Percentiles rank a stretch among this genome's conserved stretches.
Evolutionary conservation across 2,113 vertebrate species (phyloP).

Genomic region (Tretioscincus oriximinensis): DNA sequence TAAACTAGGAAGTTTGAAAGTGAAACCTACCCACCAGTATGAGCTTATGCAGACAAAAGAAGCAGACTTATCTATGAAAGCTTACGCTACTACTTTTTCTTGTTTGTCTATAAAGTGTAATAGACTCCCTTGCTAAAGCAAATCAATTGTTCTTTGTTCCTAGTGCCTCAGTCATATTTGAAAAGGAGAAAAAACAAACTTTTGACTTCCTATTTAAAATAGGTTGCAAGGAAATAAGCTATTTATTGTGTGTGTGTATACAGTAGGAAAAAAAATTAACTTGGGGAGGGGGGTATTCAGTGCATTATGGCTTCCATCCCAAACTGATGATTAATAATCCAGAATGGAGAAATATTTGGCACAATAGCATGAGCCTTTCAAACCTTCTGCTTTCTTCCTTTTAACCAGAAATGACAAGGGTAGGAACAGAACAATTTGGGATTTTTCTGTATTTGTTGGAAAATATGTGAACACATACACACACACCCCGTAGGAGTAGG

Average conservation of each 20-base stretch:
- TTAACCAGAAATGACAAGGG: conserved; percentile 25
- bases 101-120: no score
- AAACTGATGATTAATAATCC: background rate
- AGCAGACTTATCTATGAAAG: no score
- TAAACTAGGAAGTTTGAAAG: no score
- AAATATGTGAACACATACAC: background rate
- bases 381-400: conserved; percentile 30
- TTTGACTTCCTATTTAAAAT: conserved; percentile 17
- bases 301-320: background rate
- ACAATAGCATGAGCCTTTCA: conserved; percentile 18
- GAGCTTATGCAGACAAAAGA: no score
- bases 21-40: no score
- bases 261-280: background rate
- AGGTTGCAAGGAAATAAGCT: background rate
- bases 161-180: background rate
- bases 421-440: conserved; percentile 12
- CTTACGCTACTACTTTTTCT: no score
- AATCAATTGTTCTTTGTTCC: background rate
- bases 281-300: background rate
- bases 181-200: background rate
- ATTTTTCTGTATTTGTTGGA: conserved; percentile 12
- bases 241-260: background rate
- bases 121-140: background rate
- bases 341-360: conserved; percentile 12
- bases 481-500: background rate